Evolutionary conservation across 2,888 invertebrate species (phyloP), one percentile per base, ranked within the genome.

Genomic region (Scaptomyza parva): DNA sequence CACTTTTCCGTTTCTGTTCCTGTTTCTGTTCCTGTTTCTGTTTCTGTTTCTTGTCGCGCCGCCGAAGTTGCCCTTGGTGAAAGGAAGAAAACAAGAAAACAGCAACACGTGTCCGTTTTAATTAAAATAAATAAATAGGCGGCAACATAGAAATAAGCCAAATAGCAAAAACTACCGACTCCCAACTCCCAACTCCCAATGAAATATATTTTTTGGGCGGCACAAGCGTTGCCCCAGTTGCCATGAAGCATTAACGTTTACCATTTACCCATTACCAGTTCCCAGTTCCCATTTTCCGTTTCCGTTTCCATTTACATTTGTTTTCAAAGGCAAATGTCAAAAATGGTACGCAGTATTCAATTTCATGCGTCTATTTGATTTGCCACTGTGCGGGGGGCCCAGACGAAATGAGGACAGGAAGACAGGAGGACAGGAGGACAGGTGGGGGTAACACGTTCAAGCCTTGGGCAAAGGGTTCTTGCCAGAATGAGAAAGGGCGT

Each of bases 71-170:
- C 45, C 59, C 55, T 70, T 70, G 82, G 64, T 60, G 70, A 86
- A 83, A 66, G 74, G 78, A 74, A 33, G 5, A 12, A 3, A 83
- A 83, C 74, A 83, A 67, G 76, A 83, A 88, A 86, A 85, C 78
- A 85, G 76, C 85, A 76, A 74, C 85, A 85, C 85, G 85, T 88
- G 85, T 75, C 85, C 61, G 53, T 78, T 85, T 85, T 85, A 85
- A 85, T 85, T 85, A 85, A 85, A 85, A 86, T 84, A 85, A 85
- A 85, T 85, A 88, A 88, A 86, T 53, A 86, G 66, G 61, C 73
- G 70, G 81, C 71, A 78, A 78, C 66, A 57, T 26, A 60, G 63
- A 80, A 80, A 74, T 67, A 69, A 76, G 62, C 65, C 66, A 40
- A 47, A 79, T 45, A 62, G 61, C 53, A 58, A 40, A 72, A 9